phyloP scores from a whole-genome alignment of 2,113 vertebrate species.

The Dasypus novemcinctus region DNA sequence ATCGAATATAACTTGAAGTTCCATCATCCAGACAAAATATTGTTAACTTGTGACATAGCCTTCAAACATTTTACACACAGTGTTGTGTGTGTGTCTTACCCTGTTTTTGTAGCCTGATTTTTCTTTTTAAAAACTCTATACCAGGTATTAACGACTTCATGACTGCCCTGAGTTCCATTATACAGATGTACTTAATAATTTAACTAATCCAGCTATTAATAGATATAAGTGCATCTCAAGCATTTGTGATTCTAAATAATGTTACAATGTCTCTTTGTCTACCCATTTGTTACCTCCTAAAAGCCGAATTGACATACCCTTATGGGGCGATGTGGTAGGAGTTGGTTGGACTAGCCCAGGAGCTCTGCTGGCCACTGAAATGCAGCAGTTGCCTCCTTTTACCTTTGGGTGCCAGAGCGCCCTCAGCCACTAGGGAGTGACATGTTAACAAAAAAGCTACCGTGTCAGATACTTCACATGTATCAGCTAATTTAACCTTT shows the following conservation, averaged over 20 bases:
- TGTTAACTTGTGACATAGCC: background rate
- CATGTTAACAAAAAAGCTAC: background rate
- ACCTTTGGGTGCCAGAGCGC: rapidly evolving
- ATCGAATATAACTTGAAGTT: background rate
- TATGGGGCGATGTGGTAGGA: background rate
- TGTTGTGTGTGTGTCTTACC: rapidly evolving
- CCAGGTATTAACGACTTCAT: background rate
- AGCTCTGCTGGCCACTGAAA: rapidly evolving
- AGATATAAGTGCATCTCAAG: background rate
- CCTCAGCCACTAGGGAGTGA: no score
- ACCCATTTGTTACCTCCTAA: background rate
- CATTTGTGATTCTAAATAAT: background rate
- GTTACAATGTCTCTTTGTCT: background rate
- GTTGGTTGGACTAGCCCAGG: background rate
- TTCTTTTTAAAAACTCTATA: background rate
- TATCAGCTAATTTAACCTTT: background rate
- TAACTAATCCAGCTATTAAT: background rate
- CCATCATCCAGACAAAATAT: background rate
- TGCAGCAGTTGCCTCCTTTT: no score
- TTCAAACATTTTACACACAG: background rate
- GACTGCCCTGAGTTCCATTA: background rate
- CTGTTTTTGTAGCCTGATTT: background rate
- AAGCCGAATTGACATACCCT: background rate
- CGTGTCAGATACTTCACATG: background rate
- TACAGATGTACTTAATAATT: background rate